Evolutionary conservation across 2,888 invertebrate species (phyloP), one percentile per base, ranked within the genome.

Genomic region (Agrilus cyanescens): DNA sequence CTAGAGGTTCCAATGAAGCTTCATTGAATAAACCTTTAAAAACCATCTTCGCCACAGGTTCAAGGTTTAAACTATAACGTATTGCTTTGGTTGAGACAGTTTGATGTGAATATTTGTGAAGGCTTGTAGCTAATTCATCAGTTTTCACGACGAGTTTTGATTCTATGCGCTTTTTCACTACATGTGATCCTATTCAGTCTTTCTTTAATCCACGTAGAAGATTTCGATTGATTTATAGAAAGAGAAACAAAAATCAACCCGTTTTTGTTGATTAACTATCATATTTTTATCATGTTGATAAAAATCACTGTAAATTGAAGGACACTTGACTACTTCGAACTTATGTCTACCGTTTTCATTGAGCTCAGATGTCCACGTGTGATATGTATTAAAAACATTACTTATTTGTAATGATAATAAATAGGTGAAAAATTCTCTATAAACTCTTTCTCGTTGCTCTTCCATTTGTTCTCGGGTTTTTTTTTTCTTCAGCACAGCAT

Each of bases 131-230:
- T 8, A 43, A 40, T 33, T 10, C 18, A 25, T 47, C 43, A 16
- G 45, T 37, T 32, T 15, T 33, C 18, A 10, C 8, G 18, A 4
- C 43, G 18, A n/a, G 45, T 45, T 41, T 43, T 45, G 4, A 45
- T 47, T n/a, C 40, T 25, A 40, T 47, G 47, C 8, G 41, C 39
- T 44, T 34, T 45, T 10, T 25, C 35, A 8, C 41, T 41, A 32
- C 45, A 45, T 1, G 45, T 47, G 13, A 47, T 47, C 32, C 43
- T 34, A 12, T 32, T 33, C 2, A 30, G 30, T 43, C 47, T 35
- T 40, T 45, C 41, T 29, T 16, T 14, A 40, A 40, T 37, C 45
- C 45, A 46, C 6, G 13, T 12, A n/a, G 37, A 33, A 12, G 37
- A 37, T 37, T 41, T 20, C 8, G 45, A 45, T 32, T 49, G 46